Conservation (phyloP, 2,113 vertebrate genomes). For the Perognathus longimembris region DNA sequence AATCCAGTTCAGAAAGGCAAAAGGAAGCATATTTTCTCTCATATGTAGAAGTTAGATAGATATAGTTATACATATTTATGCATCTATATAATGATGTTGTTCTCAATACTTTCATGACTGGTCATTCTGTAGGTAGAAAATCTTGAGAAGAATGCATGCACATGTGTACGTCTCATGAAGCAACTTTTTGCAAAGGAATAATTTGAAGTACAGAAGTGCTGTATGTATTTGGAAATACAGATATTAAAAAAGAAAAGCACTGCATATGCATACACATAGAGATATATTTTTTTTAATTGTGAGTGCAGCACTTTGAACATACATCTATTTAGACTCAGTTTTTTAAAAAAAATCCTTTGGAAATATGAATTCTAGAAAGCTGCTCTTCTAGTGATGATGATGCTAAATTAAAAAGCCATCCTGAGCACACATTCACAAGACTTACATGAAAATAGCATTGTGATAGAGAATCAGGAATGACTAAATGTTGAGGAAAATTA, state of each 20-base stretch:
- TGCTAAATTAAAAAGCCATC: slow-evolving; percentile 68
- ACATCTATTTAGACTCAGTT: slow-evolving; percentile 7
- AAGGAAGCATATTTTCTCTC: too few species aligned
- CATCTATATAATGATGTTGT: not conserved
- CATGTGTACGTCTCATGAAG: not conserved
- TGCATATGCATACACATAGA: not conserved
- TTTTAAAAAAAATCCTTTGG: not conserved
- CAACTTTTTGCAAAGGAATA: not conserved
- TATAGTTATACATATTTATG: too few species aligned
- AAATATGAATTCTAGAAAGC: slow-evolving; percentile 62
- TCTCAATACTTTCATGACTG: not conserved
- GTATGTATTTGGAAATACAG: slow-evolving; percentile 44
- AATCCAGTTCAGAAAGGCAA: too few species aligned
- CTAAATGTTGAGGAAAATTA: slow-evolving; percentile 44
- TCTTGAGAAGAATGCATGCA: not conserved
- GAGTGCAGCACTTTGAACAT: not conserved
- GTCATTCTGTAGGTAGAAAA: not conserved
- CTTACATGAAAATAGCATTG: slow-evolving; percentile 44
- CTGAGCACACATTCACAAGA: slow-evolving; percentile 49
- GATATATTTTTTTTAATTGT: not conserved
- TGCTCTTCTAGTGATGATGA: slow-evolving; percentile 42
- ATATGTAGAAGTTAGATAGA: too few species aligned
- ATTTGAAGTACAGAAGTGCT: not conserved
- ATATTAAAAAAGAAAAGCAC: not conserved
- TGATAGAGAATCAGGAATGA: slow-evolving; percentile 49